These are phyloP conservation scores for Zaprionus davidi DNA, from an alignment of 1,140 invertebrate genomes.

Conservation along the genomic window DNA sequence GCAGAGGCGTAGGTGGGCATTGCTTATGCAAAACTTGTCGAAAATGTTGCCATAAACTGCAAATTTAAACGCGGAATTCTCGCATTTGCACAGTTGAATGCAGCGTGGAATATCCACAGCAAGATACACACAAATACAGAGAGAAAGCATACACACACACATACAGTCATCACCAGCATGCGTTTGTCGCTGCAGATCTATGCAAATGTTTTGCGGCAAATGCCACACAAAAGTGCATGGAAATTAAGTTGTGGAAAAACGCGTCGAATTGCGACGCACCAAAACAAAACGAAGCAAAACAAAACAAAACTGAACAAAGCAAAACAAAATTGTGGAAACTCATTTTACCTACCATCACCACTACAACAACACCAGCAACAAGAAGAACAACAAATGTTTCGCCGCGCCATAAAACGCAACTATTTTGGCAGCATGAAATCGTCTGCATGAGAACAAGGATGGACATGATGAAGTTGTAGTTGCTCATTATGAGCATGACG, in stretches of 20 bases:
- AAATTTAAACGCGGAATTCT: slow-evolving; percentile 69
- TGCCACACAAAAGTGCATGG: slow-evolving; percentile 57
- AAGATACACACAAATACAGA: neutral
- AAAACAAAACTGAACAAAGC: slow-evolving; percentile 30
- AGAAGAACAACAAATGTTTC: slow-evolving; percentile 45
- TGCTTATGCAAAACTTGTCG: slow-evolving; percentile 48
- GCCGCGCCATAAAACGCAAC: slow-evolving; percentile 72
- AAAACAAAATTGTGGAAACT: slow-evolving; percentile 56
- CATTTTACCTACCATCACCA: slow-evolving; percentile 59
- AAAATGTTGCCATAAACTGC: slow-evolving; percentile 67
- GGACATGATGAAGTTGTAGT: slow-evolving; percentile 1
- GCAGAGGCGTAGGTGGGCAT: neutral
- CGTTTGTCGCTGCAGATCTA: slow-evolving; percentile 30
- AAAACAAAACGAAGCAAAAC: slow-evolving; percentile 29
- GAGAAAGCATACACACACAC: neutral
- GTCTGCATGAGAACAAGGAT: slow-evolving; percentile 25
- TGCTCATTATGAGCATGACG: slow-evolving; percentile 12
- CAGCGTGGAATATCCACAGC: slow-evolving; percentile 25
- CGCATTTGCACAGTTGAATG: slow-evolving; percentile 47
- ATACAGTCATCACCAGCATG: neutral
- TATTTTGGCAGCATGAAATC: slow-evolving; percentile 72
- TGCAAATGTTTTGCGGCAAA: slow-evolving; percentile 57
- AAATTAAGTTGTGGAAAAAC: slow-evolving; percentile 58
- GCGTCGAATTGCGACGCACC: slow-evolving; percentile 29
- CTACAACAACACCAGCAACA: slow-evolving; percentile 22